Conservation (phyloP, 2,797 vertebrate species). For the Onychomys torridus region DNA sequence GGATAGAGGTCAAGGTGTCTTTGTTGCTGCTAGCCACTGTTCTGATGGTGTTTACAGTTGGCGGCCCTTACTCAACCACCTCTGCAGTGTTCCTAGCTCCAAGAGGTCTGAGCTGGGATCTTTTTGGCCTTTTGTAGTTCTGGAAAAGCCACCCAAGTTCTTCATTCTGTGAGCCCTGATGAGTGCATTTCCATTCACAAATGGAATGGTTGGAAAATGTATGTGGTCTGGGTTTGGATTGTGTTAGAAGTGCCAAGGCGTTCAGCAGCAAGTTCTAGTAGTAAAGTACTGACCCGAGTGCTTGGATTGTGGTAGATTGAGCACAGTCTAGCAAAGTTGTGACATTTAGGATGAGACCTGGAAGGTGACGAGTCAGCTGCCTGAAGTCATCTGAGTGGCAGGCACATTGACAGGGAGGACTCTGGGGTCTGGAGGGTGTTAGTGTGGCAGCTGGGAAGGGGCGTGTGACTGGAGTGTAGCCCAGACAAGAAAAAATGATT, state of each 20-base stretch:
- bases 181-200: not conserved
- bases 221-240: not conserved
- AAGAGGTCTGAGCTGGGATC: not conserved
- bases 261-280: not conserved
- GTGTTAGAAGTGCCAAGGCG: not conserved
- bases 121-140: not conserved
- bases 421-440: not conserved
- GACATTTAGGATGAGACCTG: not conserved
- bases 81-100: not conserved
- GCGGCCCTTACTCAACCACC: not conserved
- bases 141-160: not conserved
- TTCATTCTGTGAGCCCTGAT: not conserved
- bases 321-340: not conserved
- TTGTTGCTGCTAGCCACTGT: not conserved
- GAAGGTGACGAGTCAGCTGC: not conserved
- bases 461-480: not conserved
- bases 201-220: not conserved
- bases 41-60: not conserved
- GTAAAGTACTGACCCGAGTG: not conserved
- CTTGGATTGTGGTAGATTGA: not conserved
- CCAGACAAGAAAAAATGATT: not conserved
- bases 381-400: not conserved
- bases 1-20: not conserved
- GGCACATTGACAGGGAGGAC: not conserved
- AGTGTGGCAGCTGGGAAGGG: not conserved